Base-by-base conservation (phyloP, 2,113 vertebrate genomes). In the Cinclus cinclus region DNA sequence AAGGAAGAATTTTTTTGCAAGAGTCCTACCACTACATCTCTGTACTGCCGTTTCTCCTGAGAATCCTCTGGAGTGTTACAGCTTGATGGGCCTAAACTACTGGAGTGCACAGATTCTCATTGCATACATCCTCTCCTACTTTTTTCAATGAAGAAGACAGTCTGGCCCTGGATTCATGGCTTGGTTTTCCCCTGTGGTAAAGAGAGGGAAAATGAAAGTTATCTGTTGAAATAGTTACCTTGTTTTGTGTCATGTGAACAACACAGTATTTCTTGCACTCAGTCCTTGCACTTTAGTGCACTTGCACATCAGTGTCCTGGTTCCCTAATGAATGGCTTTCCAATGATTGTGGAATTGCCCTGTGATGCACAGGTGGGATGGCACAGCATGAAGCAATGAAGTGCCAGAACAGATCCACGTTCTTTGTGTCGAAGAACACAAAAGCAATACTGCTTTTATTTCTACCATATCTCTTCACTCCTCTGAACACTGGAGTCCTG, bases 271-370 rank as follows among this genome's bases (percentile, higher is more conserved):
- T 86, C 64, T 50, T 78, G 50, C 35, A 37, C 35, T 37, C 7
- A 37, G 35, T 37, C 35, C 35, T 37, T 37, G 35, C 35, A 37
- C 35, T 37, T 37, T 37, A 37, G 35, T 37, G 35, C 35, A 37
- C 64, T 50, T 78, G 50, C 0, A 0, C 39, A 52, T 20, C 0
- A 0, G 5, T 27, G n/a, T 62, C 77, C 62, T 76, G 44, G 9
- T 35, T 90, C 83, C 46, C 13, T 52, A n/a, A 53, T 15, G 68
- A 76, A 52, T 59, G 39, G 44, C 22, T 91, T 85, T 42, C 22
- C 50, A 41, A 2, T 35, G 44, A 19, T 10, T 60, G 49, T 78
- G 65, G 53, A n/a, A 64, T 58, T 95, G 58, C 55, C 42, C 31
- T 39, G 63, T 39, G 24, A 47, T 39, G 94, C 70, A 62, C 27